phyloP scores from a whole-genome alignment of 2,888 invertebrate species.

The Ectropis crepuscularia region DNA sequence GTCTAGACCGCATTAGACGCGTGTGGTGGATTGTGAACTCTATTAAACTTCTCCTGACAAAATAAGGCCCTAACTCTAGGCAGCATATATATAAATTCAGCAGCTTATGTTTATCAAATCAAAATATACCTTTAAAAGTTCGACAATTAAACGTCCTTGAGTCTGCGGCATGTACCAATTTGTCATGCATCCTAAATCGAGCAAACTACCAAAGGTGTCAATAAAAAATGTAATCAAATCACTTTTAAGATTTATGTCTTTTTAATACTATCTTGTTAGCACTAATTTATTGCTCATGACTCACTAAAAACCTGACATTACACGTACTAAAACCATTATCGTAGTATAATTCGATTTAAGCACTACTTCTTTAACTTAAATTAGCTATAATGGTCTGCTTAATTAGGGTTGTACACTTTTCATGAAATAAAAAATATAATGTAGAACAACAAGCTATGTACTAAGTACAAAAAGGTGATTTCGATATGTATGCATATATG shows the following conservation, averaged over 20 bases:
- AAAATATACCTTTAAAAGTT: no score
- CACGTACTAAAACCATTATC: constrained; percentile 21
- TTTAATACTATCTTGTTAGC: constrained; percentile 27
- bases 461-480: no score
- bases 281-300: constrained; percentile 22
- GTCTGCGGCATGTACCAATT: background rate
- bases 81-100: no score
- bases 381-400: constrained; percentile 17
- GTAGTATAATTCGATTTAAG: constrained; percentile 17
- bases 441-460: no score
- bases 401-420: constrained; percentile 4
- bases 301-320: constrained; percentile 23
- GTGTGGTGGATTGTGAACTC: no score
- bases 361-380: constrained; percentile 12
- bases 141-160: no score
- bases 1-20: no score
- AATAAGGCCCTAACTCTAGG: no score
- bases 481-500: no score
- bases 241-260: constrained; percentile 22
- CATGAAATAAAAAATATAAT: background rate
- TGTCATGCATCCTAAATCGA: background rate
- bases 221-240: constrained; percentile 15
- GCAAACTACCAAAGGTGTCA: background rate
- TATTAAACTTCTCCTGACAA: no score
- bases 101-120: no score